Conservation (phyloP, 2,797 vertebrate genomes). For the Acanthis flammea region DNA sequence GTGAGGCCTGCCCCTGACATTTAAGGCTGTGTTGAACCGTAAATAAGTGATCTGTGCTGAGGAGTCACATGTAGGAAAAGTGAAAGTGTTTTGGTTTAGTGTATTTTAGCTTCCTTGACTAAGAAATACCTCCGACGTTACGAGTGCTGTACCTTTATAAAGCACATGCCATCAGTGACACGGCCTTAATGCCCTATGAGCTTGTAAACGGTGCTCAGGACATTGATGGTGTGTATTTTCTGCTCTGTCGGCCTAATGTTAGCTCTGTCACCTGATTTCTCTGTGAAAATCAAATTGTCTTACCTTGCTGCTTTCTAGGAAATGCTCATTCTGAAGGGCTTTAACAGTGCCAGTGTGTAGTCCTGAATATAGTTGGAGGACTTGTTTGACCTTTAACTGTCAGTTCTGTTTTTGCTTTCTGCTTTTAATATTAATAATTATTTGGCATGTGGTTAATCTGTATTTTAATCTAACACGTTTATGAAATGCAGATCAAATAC, state of each 20-base stretch:
- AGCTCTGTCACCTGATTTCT: neutral
- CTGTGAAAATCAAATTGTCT: neutral
- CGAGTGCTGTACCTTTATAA: neutral
- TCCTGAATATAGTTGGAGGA: neutral
- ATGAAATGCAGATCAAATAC: neutral
- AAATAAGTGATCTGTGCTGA: neutral
- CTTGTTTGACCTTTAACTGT: slow-evolving; percentile 65
- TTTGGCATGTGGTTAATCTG: neutral
- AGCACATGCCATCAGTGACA: neutral
- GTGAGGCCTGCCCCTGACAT: neutral
- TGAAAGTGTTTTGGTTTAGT: slow-evolving; percentile 20
- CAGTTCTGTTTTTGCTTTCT: slow-evolving; percentile 30
- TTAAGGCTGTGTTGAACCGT: neutral
- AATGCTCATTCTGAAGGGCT: neutral
- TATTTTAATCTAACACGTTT: neutral
- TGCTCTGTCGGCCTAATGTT: neutral
- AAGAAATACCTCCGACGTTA: neutral
- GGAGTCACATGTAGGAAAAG: neutral
- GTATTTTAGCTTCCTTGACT: neutral
- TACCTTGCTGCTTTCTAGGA: slow-evolving; percentile 63
- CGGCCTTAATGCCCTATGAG: neutral
- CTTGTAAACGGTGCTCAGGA: neutral
- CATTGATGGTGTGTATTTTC: neutral
- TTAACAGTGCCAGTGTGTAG: neutral
- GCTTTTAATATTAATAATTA: neutral